Percentiles rank a stretch among this genome's conserved stretches.
Evolutionary conservation across 2,113 vertebrate genomes (phyloP).

Genomic region (Orcinus orca): DNA sequence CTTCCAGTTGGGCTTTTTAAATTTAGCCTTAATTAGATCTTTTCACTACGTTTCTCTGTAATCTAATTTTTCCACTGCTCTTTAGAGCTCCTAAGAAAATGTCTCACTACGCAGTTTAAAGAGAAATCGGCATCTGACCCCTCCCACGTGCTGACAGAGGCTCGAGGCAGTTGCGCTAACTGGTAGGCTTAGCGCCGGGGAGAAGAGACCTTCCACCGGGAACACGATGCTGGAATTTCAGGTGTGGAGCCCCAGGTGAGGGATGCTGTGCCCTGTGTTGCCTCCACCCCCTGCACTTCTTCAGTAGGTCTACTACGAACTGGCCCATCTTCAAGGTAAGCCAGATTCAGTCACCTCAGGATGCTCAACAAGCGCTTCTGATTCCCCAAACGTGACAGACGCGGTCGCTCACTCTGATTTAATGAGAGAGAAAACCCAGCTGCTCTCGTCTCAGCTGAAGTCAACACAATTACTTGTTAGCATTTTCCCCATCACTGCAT

Average conservation of each 20-base stretch:
- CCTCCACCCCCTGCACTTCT: neutral
- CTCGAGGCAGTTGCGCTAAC: fast-evolving
- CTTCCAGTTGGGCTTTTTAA: neutral
- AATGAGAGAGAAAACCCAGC: neutral
- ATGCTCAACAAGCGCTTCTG: fast-evolving
- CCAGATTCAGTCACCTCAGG: neutral
- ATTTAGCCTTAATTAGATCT: conserved; percentile 38
- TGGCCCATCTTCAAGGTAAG: neutral
- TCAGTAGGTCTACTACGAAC: fast-evolving
- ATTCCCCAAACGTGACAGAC: fast-evolving
- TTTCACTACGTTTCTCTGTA: neutral
- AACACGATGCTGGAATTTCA: fast-evolving
- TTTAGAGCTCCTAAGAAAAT: neutral
- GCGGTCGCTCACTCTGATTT: neutral
- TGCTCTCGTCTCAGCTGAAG: too few relatives aligned
- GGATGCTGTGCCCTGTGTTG: fast-evolving
- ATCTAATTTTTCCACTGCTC: neutral
- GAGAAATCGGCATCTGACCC: neutral
- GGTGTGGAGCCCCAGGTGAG: fast-evolving
- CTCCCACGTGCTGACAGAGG: neutral
- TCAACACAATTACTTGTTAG: neutral
- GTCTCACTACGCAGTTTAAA: neutral
- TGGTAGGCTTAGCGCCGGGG: fast-evolving
- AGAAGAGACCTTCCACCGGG: fast-evolving
- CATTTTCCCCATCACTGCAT: neutral